A percentile compares a stretch with the other conserved stretches of the same genome.
Conservation (phyloP, 2,888 invertebrate species). For the Sphinx pinastri region DNA sequence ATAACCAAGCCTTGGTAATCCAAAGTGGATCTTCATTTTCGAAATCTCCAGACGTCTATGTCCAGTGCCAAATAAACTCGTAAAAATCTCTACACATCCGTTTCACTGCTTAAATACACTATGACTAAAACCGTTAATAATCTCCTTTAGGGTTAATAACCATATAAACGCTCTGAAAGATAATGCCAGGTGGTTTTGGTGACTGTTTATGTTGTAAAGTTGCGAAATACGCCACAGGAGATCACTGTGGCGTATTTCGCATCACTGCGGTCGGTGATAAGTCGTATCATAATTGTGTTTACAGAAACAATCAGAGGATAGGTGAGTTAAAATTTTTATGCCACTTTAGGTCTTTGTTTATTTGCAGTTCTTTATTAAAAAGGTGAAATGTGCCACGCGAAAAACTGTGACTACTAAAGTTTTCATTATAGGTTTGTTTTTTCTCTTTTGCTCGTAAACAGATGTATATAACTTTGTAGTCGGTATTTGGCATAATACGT, state of each 20-base stretch:
- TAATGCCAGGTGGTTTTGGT: background rate
- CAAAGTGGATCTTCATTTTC: too few species aligned
- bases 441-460: too few species aligned
- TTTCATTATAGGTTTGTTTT: too few species aligned
- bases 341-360: conserved; percentile 27
- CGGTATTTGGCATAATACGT: too few species aligned
- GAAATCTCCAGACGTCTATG: too few species aligned
- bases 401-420: too few species aligned
- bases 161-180: conserved; percentile 1
- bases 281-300: background rate
- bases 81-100: background rate
- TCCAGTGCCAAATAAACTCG: too few species aligned
- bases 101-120: background rate
- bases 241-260: background rate
- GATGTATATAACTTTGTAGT: too few species aligned
- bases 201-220: background rate
- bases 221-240: too few species aligned
- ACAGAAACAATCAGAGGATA: background rate
- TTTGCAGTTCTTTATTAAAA: too few species aligned
- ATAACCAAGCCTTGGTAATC: too few species aligned
- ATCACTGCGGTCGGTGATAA: background rate
- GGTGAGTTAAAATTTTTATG: background rate
- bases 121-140: background rate
- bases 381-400: too few species aligned
- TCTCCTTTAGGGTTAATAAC: background rate